Evolutionary conservation across 2,113 vertebrate species (phyloP).

Genomic region (Tylochromis polylepis): DNA sequence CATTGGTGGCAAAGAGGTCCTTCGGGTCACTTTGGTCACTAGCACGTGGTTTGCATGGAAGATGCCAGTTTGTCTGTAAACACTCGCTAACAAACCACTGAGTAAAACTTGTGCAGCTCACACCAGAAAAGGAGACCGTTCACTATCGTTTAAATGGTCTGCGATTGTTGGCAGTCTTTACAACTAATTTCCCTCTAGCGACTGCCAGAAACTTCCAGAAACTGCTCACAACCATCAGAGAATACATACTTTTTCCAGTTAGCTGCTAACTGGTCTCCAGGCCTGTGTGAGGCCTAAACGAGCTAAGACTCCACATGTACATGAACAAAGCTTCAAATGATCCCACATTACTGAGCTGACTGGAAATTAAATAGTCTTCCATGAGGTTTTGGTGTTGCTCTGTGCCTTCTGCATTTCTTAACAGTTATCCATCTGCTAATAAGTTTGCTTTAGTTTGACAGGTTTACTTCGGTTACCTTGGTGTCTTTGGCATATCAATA

Average conservation of each 20-base stretch:
- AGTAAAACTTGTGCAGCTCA: neutral
- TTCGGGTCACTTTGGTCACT: neutral
- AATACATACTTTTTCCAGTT: neutral
- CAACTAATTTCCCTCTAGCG: neutral
- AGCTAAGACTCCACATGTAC: neutral
- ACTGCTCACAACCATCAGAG: neutral
- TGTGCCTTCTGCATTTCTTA: neutral
- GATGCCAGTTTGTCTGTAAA: neutral
- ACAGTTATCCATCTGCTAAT: neutral
- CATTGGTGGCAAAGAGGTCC: neutral
- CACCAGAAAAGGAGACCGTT: neutral
- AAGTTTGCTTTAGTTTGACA: neutral
- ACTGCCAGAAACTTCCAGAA: neutral
- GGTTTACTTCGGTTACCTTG: neutral
- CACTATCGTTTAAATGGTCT: neutral
- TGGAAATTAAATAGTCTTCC: neutral
- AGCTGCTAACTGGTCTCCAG: too few relatives aligned
- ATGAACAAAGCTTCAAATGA: neutral
- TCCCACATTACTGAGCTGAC: too few relatives aligned
- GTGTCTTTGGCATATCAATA: neutral
- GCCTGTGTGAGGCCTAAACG: neutral
- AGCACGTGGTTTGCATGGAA: neutral
- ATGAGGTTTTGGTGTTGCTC: neutral
- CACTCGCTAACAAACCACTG: neutral
- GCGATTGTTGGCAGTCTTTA: neutral